Percentiles rank a stretch among this genome's conserved stretches.
These are phyloP conservation scores for Papilio xuthus DNA, from an alignment of 1,140 invertebrate genomes.

Conservation along the genomic window DNA sequence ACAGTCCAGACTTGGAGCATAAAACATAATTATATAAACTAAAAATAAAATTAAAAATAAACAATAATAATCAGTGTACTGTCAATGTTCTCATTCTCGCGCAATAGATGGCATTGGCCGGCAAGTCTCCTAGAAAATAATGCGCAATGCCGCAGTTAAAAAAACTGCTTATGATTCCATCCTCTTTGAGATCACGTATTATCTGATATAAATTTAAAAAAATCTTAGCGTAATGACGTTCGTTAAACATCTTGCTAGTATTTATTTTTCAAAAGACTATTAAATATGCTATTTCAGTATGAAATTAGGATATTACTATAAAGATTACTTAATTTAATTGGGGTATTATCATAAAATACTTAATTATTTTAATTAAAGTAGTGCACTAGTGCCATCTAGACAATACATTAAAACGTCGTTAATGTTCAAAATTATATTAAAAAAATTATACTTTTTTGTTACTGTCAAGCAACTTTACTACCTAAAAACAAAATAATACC, in stretches of 20 bases:
- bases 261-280: too few species aligned
- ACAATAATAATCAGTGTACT: not conserved
- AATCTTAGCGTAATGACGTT: not conserved
- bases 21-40: too few species aligned
- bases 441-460: not conserved
- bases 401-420: not conserved
- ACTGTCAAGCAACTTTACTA: not conserved
- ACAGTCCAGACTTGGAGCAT: not conserved
- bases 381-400: not conserved
- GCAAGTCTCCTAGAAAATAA: constrained; percentile 53
- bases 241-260: too few species aligned
- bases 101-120: constrained; percentile 45
- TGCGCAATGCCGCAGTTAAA: constrained; percentile 50
- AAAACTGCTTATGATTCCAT: constrained; percentile 31
- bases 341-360: too few species aligned
- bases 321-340: not conserved
- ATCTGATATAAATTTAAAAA: not conserved
- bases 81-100: not conserved
- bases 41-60: too few species aligned
- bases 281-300: not conserved
- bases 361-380: constrained; percentile 34
- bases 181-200: not conserved
- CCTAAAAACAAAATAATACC: not conserved
- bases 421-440: not conserved
- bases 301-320: not conserved